These are phyloP conservation scores for Carterocephalus palaemon DNA, from an alignment of 2,888 invertebrate species.

Conservation along the genomic window DNA sequence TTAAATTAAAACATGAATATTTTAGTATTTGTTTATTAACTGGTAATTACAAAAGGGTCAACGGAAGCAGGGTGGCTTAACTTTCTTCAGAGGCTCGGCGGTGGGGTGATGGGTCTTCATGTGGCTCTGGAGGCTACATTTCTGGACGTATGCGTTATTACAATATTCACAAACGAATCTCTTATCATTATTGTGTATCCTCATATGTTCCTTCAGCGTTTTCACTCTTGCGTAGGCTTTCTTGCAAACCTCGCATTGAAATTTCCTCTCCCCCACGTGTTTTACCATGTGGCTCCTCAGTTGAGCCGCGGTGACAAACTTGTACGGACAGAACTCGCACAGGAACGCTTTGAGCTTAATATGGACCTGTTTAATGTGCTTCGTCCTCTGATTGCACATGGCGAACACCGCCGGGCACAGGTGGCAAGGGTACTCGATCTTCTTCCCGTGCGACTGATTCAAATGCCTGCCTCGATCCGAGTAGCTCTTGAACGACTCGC, in stretches of 20 bases:
- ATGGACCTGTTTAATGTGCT: slow-evolving; percentile 61
- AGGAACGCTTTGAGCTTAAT: slow-evolving; percentile 50
- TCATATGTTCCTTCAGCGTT: slow-evolving; percentile 59
- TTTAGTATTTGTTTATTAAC: slow-evolving; percentile 16
- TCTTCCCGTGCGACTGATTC: slow-evolving; percentile 48
- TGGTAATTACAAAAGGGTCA: not conserved
- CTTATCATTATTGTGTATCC: slow-evolving; percentile 64
- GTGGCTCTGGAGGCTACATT: slow-evolving; percentile 65
- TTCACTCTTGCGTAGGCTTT: slow-evolving; percentile 58
- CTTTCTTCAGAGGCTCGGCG: slow-evolving; percentile 36
- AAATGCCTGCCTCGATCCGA: slow-evolving; percentile 49
- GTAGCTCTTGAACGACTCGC: slow-evolving; percentile 57
- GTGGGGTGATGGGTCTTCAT: slow-evolving; percentile 59
- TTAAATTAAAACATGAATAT: no score
- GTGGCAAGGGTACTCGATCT: slow-evolving; percentile 59
- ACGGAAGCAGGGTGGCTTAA: slow-evolving; percentile 7
- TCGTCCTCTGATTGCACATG: slow-evolving; percentile 56
- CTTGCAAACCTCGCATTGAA: slow-evolving; percentile 66
- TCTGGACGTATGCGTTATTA: slow-evolving; percentile 61
- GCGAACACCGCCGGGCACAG: slow-evolving; percentile 59
- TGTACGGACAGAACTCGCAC: slow-evolving; percentile 51
- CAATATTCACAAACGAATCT: slow-evolving; percentile 67
- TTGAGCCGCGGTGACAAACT: slow-evolving; percentile 52
- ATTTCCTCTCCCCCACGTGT: slow-evolving; percentile 52
- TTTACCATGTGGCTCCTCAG: slow-evolving; percentile 58